A percentile compares a stretch with the other conserved stretches of the same genome.
phyloP scores from a whole-genome alignment of 2,113 vertebrate genomes.

The Pionites leucogaster region DNA sequence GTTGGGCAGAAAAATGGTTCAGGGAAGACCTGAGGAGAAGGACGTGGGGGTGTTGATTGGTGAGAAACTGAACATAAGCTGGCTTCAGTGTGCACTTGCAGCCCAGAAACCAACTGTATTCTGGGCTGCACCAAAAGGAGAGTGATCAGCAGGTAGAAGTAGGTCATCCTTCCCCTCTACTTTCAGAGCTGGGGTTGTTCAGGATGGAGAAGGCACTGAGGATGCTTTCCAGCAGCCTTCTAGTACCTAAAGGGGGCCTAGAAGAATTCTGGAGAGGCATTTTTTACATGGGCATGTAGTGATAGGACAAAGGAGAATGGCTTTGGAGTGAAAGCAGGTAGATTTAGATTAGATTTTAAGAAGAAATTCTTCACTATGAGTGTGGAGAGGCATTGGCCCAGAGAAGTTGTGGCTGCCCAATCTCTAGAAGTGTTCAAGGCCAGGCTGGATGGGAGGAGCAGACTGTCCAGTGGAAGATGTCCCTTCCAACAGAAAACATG shows the following conservation, averaged over 20 bases:
- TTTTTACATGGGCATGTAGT: not conserved
- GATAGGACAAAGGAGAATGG: not conserved
- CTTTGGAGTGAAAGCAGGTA: not conserved
- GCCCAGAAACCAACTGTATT: not conserved
- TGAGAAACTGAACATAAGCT: not conserved
- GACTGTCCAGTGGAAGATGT: not conserved
- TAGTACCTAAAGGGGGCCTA: not conserved
- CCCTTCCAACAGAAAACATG: not conserved
- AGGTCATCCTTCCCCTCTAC: not conserved
- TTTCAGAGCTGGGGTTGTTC: not conserved
- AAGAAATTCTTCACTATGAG: not conserved
- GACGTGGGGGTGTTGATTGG: not conserved
- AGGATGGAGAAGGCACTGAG: not conserved
- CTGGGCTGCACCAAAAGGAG: not conserved
- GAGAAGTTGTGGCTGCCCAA: not conserved
- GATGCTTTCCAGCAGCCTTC: not conserved
- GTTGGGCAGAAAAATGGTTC: not conserved
- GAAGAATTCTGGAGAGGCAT: not conserved
- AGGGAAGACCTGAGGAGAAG: not conserved
- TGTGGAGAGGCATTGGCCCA: not conserved
- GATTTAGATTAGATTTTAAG: not conserved
- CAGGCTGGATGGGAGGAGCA: not conserved
- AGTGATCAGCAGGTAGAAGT: not conserved
- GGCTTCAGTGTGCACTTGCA: not conserved
- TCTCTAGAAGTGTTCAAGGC: not conserved